phyloP scores from a whole-genome alignment of 2,888 invertebrate genomes.

The Atrina japonica region DNA sequence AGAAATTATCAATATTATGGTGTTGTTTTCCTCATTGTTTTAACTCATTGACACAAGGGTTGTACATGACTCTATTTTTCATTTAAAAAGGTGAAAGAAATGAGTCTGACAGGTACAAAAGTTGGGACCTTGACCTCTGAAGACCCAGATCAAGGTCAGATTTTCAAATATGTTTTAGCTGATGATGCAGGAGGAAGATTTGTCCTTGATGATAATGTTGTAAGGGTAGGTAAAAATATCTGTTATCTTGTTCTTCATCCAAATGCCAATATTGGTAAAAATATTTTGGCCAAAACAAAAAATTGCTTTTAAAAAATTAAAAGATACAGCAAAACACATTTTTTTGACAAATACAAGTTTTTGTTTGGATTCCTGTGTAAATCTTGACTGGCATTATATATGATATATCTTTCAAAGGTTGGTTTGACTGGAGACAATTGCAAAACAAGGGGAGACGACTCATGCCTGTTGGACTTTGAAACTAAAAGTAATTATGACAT shows the following conservation, averaged over 20 bases:
- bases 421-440: conserved; percentile 46
- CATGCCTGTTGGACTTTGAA: conserved; percentile 59
- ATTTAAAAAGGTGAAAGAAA: conserved; percentile 54
- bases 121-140: conserved; percentile 42
- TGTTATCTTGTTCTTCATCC: too few species aligned
- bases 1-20: too few species aligned
- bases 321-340: too few species aligned
- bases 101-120: conserved; percentile 43
- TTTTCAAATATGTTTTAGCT: conserved; percentile 42
- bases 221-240: conserved; percentile 31
- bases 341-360: too few species aligned
- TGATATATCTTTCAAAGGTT: conserved; percentile 49
- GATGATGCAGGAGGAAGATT: conserved; percentile 52
- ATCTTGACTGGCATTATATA: too few species aligned
- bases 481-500: conserved; percentile 42
- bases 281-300: too few species aligned
- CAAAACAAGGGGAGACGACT: conserved; percentile 30
- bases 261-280: too few species aligned
- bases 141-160: conserved; percentile 51
- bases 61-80: too few species aligned
- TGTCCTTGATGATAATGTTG: conserved; percentile 37
- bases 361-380: too few species aligned
- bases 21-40: too few species aligned
- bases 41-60: too few species aligned
- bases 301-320: too few species aligned